These are phyloP conservation scores for Littorina saxatilis DNA, from an alignment of 1,140 invertebrate species.

Conservation along the genomic window DNA sequence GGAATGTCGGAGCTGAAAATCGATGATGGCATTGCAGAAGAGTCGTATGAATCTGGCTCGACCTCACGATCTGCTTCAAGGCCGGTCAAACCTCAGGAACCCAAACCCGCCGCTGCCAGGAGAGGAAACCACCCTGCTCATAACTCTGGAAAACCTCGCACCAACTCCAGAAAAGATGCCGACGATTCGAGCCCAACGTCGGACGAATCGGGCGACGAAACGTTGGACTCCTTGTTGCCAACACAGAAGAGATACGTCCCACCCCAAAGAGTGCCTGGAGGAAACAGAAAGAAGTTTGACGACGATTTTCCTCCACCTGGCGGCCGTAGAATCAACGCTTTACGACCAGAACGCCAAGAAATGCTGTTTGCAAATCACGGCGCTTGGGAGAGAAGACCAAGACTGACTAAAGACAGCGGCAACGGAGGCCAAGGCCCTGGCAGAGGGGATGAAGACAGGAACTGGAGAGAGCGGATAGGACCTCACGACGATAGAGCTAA, in stretches of 20 bases:
- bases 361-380: neutral
- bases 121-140: neutral
- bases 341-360: neutral
- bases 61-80: too few relatives aligned
- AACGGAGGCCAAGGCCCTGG: too few relatives aligned
- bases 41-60: too few relatives aligned
- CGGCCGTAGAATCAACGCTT: neutral
- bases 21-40: neutral
- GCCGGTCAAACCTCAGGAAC: too few relatives aligned
- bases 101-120: neutral
- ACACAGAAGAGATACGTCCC: neutral
- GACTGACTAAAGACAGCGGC: neutral
- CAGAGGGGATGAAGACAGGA: neutral
- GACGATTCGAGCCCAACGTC: neutral
- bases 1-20: neutral
- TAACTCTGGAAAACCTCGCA: neutral
- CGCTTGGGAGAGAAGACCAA: neutral
- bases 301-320: neutral
- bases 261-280: neutral
- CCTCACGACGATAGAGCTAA: too few relatives aligned
- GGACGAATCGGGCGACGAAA: conserved; percentile 15
- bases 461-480: neutral
- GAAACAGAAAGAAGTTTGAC: neutral
- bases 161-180: neutral
- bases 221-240: neutral